These are phyloP conservation scores for Paedocypris micromegethes DNA, from an alignment of 2,797 vertebrate species.

Conservation along the genomic window DNA sequence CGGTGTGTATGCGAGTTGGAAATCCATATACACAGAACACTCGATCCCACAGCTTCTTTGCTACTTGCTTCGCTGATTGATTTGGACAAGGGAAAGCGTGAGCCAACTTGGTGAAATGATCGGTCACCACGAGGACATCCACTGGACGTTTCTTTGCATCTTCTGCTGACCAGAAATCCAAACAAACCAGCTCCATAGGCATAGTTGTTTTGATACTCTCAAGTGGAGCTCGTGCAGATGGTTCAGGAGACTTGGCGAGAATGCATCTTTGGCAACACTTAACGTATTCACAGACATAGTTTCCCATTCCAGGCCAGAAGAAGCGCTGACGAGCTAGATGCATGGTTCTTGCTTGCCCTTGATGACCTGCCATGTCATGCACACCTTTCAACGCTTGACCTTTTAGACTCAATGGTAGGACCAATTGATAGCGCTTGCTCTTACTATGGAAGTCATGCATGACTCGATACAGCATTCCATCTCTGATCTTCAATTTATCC, in stretches of 20 bases:
- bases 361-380: not conserved
- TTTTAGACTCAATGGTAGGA: not conserved
- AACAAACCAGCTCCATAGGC: not conserved
- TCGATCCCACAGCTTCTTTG: not conserved
- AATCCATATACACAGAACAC: not conserved
- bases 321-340: no score
- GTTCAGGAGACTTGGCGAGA: not conserved
- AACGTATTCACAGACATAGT: not conserved
- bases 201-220: not conserved
- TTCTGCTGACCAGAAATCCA: slow-evolving; percentile 1
- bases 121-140: not conserved
- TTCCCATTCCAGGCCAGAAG: not conserved
- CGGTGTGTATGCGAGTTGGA: not conserved
- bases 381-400: not conserved
- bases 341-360: not conserved
- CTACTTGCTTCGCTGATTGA: not conserved
- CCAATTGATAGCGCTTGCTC: not conserved
- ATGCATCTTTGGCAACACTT: not conserved
- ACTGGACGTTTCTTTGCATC: not conserved
- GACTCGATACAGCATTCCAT: not conserved
- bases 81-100: not conserved
- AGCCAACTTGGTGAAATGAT: not conserved
- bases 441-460: not conserved
- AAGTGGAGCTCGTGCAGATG: not conserved
- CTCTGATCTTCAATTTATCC: not conserved